phyloP scores from a whole-genome alignment of 2,797 vertebrate species.

The Cossypha caffra region DNA sequence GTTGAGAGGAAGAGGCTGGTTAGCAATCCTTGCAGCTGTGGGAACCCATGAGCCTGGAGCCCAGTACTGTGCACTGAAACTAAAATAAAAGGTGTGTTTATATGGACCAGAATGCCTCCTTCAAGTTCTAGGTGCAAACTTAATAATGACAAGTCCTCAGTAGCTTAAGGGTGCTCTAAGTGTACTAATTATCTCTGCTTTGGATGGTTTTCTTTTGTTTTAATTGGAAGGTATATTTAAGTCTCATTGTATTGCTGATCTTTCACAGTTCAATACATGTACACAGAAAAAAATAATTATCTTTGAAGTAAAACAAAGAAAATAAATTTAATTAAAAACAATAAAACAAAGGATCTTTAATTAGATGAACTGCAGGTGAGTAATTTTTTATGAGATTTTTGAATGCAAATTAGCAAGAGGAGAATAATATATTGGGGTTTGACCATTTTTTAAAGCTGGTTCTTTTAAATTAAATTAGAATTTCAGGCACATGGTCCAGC shows the following conservation, averaged over 20 bases:
- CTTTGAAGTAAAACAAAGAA: background rate
- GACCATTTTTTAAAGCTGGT: background rate
- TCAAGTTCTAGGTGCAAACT: background rate
- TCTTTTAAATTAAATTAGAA: background rate
- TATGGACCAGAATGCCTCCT: background rate
- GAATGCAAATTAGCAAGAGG: background rate
- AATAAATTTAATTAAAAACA: background rate
- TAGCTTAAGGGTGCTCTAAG: background rate
- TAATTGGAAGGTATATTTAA: background rate
- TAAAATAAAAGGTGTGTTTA: background rate
- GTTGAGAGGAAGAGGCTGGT: background rate
- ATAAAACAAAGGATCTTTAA: background rate
- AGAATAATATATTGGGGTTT: background rate
- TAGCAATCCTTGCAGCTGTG: accelerated
- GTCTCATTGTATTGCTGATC: background rate
- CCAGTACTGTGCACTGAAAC: background rate
- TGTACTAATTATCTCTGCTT: background rate
- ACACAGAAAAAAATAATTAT: background rate
- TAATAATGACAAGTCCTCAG: background rate
- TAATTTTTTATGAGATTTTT: background rate
- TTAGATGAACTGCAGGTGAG: background rate
- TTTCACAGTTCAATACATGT: background rate
- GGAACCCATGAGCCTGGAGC: background rate
- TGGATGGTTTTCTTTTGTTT: background rate
- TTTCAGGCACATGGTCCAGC: background rate